Evolutionary conservation across 2,113 vertebrate species (phyloP).

Genomic region (Perccottus glenii): DNA sequence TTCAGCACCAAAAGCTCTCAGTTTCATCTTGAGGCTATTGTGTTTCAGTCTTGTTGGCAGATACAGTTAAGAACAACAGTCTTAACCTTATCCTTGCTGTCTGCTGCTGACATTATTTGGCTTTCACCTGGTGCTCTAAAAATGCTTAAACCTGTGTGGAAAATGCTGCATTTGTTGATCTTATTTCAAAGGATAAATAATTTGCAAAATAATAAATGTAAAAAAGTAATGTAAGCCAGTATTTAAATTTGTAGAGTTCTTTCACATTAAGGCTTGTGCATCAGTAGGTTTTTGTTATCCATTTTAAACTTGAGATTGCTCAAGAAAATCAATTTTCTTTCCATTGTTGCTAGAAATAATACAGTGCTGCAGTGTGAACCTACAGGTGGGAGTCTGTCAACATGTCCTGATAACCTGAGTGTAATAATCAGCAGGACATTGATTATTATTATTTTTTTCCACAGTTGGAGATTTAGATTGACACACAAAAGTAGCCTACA

Average conservation of each 20-base stretch:
- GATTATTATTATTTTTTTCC: slow-evolving; percentile 32
- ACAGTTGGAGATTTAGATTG: slow-evolving; percentile 16
- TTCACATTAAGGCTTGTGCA: neutral
- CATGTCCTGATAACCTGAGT: slow-evolving; percentile 14
- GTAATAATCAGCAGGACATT: slow-evolving; percentile 41
- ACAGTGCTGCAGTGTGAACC: neutral
- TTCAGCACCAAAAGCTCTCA: slow-evolving; percentile 23
- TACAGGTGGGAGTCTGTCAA: slow-evolving; percentile 48
- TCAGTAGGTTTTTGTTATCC: too few species aligned
- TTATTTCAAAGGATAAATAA: neutral
- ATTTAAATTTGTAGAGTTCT: slow-evolving; percentile 1
- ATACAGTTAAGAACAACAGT: slow-evolving; percentile 10
- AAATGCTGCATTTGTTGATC: neutral
- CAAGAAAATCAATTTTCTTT: too few species aligned
- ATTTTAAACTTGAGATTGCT: too few species aligned
- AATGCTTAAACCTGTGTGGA: neutral
- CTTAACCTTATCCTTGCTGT: neutral
- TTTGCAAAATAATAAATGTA: neutral
- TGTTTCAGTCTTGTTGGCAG: slow-evolving; percentile 29
- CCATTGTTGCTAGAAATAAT: too few species aligned
- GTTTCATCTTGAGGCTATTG: slow-evolving; percentile 1
- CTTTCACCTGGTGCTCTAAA: neutral
- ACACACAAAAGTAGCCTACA: slow-evolving; percentile 30
- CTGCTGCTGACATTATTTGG: neutral
- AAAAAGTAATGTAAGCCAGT: neutral